Evolutionary conservation across 2,888 invertebrate genomes (phyloP).

Genomic region (Glaucopsyche alexis): DNA sequence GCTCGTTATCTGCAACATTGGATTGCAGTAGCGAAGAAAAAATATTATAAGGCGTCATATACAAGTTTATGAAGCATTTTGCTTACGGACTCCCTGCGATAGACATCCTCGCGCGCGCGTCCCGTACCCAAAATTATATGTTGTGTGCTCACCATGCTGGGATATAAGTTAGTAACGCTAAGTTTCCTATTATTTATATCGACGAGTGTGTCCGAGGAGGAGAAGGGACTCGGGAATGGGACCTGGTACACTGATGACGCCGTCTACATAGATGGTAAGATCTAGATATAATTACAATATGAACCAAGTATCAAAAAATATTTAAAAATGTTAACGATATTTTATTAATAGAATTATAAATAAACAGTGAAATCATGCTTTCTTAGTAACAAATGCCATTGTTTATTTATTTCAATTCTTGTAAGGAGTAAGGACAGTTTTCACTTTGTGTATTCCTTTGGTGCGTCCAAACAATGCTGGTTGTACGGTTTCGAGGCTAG

Average conservation of each 20-base stretch:
- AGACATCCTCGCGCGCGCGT: slow-evolving; percentile 60
- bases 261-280: slow-evolving; percentile 73
- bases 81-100: slow-evolving; percentile 71
- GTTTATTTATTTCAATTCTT: slow-evolving; percentile 14
- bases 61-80: slow-evolving; percentile 67
- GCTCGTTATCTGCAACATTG: slow-evolving; percentile 69
- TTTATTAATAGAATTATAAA: background rate
- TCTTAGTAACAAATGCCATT: background rate
- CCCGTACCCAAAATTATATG: slow-evolving; percentile 43
- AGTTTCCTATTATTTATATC: slow-evolving; percentile 51
- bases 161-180: slow-evolving; percentile 44
- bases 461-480: slow-evolving; percentile 65
- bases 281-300: background rate
- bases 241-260: slow-evolving; percentile 72
- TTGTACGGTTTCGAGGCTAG: slow-evolving; percentile 76
- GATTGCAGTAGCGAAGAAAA: slow-evolving; percentile 70
- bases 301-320: background rate
- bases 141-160: slow-evolving; percentile 40
- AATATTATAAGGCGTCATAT: slow-evolving; percentile 74
- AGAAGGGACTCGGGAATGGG: slow-evolving; percentile 48
- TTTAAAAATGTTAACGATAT: background rate
- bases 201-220: slow-evolving; percentile 56
- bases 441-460: slow-evolving; percentile 46
- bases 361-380: background rate
- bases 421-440: slow-evolving; percentile 24